Evolutionary conservation across 1,140 invertebrate genomes (phyloP), one percentile per base, ranked within the genome.

Genomic region (Panagrolaimus sp.): DNA sequence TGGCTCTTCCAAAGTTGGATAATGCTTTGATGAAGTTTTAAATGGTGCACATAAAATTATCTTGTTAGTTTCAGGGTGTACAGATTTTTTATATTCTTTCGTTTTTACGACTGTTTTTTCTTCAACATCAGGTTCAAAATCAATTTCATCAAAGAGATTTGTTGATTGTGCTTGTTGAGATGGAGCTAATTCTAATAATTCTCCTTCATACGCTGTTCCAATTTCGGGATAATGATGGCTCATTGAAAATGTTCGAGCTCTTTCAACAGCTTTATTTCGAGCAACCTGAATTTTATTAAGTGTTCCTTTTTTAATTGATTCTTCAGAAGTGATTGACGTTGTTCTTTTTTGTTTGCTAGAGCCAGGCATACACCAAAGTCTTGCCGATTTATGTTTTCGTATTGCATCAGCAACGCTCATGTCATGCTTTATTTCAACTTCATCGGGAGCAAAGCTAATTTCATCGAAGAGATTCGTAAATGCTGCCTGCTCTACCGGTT

Each of bases 171-270:
- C 2, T 2, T 38, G 31, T 2, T 2, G 2, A 38, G 31, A 38
- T 38, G 31, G 31, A 38, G 31, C 2, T 38, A 38, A 38, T 57
- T 57, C 51, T 4, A 57, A n/a, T 11, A 57, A 20, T 57, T 57
- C 51, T 13, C 51, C 51, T 57, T 57, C 51, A 57, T 57, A 57
- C 20, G 51, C 20, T 25, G 11, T 27, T 13, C 27, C 20, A 20
- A 20, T 27, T 11, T 11, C 11, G 20, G 51, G 51, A 57, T 57
- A 57, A 27, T 57, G 11, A 11, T 57, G 9, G 20, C 51, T 57
- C 20, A 27, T 57, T 27, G 51, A 57, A 27, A 25, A 57, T 25
- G 51, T 57, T 20, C 51, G 51, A 11, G 51, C 51, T 57, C 27
- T 57, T 25, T 27, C 20, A 57, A 57, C 51, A 27, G 27, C 20